phyloP scores from a whole-genome alignment of 2,113 vertebrate species.

The Oriolus oriolus region DNA sequence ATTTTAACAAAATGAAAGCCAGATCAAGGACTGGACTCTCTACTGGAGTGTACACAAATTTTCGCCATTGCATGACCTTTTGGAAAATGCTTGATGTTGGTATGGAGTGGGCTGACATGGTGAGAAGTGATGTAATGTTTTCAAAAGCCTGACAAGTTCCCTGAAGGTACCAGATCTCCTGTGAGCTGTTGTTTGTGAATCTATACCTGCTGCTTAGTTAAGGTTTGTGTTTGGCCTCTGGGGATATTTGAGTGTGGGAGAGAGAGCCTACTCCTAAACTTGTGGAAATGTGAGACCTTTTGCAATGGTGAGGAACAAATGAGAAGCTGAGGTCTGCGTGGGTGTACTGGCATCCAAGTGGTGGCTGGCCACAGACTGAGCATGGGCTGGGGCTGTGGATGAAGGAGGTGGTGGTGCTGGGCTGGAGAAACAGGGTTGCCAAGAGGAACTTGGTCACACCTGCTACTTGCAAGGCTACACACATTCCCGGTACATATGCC shows the following conservation, averaged over 20 bases:
- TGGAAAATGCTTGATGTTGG: background rate
- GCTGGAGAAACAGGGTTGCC: background rate
- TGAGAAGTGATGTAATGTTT: background rate
- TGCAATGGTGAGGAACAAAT: background rate
- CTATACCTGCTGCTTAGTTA: background rate
- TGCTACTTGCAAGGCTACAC: background rate
- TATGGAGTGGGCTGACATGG: background rate
- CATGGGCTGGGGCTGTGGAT: background rate
- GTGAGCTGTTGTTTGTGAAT: background rate
- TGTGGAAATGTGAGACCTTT: background rate
- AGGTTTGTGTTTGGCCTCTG: background rate
- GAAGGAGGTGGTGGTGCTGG: background rate
- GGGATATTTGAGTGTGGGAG: background rate
- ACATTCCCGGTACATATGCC: accelerated
- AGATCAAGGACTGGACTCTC: background rate
- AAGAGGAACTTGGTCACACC: accelerated
- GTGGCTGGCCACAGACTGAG: background rate
- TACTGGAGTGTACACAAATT: background rate
- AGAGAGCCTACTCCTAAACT: background rate
- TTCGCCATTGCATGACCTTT: background rate
- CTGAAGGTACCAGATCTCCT: background rate
- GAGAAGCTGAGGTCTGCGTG: background rate
- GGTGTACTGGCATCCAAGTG: accelerated
- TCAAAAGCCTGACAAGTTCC: background rate
- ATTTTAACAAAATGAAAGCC: background rate